phyloP scores from a whole-genome alignment of 2,888 invertebrate species.

The Lasioglossum marginatum region DNA sequence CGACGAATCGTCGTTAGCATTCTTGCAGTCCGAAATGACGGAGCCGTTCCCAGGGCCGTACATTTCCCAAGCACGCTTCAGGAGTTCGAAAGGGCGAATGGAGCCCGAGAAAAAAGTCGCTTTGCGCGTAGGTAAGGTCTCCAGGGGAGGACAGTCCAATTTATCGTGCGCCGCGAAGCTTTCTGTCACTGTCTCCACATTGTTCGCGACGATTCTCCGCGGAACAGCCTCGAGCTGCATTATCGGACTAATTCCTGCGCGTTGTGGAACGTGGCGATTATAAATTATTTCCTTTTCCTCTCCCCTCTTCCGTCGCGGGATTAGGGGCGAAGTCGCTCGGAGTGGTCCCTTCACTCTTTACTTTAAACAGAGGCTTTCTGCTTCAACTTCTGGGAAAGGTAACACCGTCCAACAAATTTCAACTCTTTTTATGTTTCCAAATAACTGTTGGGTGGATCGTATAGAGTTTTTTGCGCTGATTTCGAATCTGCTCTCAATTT shows the following conservation, averaged over 20 bases:
- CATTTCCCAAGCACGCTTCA: slow-evolving; percentile 70
- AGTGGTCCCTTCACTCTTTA: neutral
- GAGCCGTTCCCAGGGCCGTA: slow-evolving; percentile 68
- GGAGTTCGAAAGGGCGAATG: slow-evolving; percentile 14
- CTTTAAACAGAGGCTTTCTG: neutral
- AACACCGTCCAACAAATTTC: too few species aligned
- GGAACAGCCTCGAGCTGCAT: slow-evolving; percentile 26
- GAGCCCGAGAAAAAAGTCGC: slow-evolving; percentile 41
- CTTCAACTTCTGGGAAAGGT: neutral
- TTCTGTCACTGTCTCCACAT: slow-evolving; percentile 56
- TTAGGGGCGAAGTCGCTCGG: neutral
- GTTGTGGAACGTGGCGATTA: slow-evolving; percentile 8
- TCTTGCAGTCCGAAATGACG: slow-evolving; percentile 42
- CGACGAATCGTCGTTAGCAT: slow-evolving; percentile 44
- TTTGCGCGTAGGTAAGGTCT: slow-evolving; percentile 59
- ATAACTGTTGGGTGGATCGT: too few species aligned
- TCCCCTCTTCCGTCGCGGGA: neutral
- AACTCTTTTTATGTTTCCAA: too few species aligned
- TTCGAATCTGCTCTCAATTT: too few species aligned
- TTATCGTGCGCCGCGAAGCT: slow-evolving; percentile 63
- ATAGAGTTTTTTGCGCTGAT: too few species aligned
- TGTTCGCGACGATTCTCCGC: slow-evolving; percentile 43
- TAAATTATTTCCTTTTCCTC: neutral
- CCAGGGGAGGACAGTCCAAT: slow-evolving; percentile 69
- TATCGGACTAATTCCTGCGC: slow-evolving; percentile 31